Conservation (phyloP, 2,113 vertebrate species). For the Scolopax mira region DNA sequence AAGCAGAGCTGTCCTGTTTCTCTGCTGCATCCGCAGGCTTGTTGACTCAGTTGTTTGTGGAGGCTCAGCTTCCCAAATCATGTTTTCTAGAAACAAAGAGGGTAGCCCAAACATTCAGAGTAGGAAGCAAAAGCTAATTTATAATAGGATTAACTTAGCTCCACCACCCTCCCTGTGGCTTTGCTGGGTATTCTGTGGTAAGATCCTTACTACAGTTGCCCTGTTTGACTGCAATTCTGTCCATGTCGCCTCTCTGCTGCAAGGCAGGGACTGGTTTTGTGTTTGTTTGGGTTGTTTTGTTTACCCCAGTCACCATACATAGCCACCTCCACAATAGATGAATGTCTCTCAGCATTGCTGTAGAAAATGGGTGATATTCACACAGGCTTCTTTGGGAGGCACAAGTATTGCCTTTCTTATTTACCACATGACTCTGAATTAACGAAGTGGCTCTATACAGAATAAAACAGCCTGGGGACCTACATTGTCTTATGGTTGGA, state of each 20-base stretch:
- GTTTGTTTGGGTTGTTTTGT: constrained; percentile 13
- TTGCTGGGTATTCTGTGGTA: background rate
- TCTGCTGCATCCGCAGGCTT: background rate
- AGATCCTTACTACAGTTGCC: background rate
- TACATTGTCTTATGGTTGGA: background rate
- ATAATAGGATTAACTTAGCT: constrained; percentile 40
- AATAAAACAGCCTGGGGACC: background rate
- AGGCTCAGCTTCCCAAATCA: constrained; percentile 15
- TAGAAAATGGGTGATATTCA: accelerated
- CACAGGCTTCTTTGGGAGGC: background rate
- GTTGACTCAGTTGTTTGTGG: background rate
- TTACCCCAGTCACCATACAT: background rate
- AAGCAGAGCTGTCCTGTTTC: background rate
- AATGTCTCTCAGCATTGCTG: background rate
- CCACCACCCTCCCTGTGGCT: background rate
- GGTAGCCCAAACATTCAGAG: background rate
- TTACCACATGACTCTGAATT: background rate
- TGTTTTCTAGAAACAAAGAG: constrained; percentile 35
- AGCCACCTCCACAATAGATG: background rate
- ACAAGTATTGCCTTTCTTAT: background rate
- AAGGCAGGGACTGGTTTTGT: background rate
- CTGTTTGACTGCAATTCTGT: constrained; percentile 1
- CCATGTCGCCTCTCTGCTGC: background rate
- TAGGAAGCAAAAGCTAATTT: constrained; percentile 29
- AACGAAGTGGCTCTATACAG: background rate